These are phyloP conservation scores for Mactra quadrangularis DNA, from an alignment of 1,140 invertebrate genomes.

Conservation along the genomic window DNA sequence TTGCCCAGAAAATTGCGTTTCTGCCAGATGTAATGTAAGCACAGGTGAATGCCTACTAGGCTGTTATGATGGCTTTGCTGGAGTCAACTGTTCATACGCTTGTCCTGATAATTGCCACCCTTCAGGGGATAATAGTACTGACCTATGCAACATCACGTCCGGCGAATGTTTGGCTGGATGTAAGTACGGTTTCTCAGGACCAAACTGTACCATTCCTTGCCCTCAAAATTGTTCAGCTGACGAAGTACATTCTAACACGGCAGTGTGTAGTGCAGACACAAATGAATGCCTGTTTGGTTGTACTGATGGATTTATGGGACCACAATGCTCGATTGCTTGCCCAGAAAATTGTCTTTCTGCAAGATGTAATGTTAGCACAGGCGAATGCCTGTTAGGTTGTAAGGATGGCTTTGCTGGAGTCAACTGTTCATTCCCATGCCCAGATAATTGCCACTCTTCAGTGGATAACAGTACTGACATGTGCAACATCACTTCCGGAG, in stretches of 20 bases:
- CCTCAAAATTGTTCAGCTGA: not conserved
- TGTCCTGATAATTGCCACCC: not conserved
- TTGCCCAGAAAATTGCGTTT: not conserved
- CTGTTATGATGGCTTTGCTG: not conserved
- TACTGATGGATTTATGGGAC: not conserved
- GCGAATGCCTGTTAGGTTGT: not conserved
- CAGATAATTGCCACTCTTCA: not conserved
- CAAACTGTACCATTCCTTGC: not conserved
- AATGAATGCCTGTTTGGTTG: not conserved
- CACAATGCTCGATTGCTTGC: not conserved
- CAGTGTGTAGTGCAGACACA: not conserved
- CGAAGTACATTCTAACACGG: not conserved
- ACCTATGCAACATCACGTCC: not conserved
- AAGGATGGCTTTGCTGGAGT: not conserved
- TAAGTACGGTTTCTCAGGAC: not conserved
- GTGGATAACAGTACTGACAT: not conserved
- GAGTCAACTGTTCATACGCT: not conserved
- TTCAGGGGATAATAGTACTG: too few species aligned
- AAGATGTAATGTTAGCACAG: too few species aligned
- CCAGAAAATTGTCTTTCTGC: not conserved
- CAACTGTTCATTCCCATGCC: not conserved
- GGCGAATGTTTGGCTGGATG: not conserved
- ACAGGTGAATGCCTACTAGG: not conserved
- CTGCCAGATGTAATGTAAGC: constrained; percentile 7
- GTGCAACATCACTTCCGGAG: not conserved